Evolutionary conservation across 2,888 invertebrate species (phyloP).

Genomic region (Latrodectus elegans): DNA sequence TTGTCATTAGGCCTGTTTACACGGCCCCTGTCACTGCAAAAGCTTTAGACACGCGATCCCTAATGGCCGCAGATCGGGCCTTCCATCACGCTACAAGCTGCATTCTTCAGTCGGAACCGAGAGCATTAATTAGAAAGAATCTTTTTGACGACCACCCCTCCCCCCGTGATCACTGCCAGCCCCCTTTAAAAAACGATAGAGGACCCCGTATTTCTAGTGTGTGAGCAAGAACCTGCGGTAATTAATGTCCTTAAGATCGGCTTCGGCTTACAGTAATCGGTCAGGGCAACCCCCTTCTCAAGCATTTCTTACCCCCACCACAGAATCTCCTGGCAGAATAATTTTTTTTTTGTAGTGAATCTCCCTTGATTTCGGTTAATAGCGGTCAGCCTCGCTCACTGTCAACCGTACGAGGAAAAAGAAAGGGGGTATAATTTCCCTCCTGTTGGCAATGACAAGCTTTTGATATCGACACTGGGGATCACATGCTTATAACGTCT

Average conservation of each 20-base stretch:
- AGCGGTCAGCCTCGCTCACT: background rate
- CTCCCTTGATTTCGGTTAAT: background rate
- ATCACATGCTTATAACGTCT: too few relatives aligned
- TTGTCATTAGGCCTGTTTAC: slow-evolving; percentile 70
- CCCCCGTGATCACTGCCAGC: slow-evolving; percentile 32
- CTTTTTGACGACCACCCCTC: slow-evolving; percentile 25
- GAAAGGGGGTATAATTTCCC: background rate
- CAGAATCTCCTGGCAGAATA: background rate
- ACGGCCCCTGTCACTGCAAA: slow-evolving; percentile 55
- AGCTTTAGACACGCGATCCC: slow-evolving; percentile 32
- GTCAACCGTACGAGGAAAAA: background rate
- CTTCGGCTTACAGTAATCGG: slow-evolving; percentile 51
- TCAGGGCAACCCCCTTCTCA: slow-evolving; percentile 13
- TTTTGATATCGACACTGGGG: too few relatives aligned
- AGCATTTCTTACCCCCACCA: background rate
- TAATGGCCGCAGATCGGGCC: slow-evolving; percentile 34
- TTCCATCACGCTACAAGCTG: slow-evolving; percentile 57
- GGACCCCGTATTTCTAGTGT: slow-evolving; percentile 39
- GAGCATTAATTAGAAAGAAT: slow-evolving; percentile 58
- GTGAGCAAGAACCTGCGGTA: slow-evolving; percentile 36
- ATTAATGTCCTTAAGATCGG: slow-evolving; percentile 49
- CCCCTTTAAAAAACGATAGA: slow-evolving; percentile 28
- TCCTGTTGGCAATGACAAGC: too few relatives aligned
- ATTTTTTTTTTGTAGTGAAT: background rate
- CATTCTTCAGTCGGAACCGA: slow-evolving; percentile 51